Percentiles rank a stretch among this genome's conserved stretches.
These are phyloP conservation scores for Papilio gigon DNA, from an alignment of 2,888 invertebrate species.

Conservation along the genomic window DNA sequence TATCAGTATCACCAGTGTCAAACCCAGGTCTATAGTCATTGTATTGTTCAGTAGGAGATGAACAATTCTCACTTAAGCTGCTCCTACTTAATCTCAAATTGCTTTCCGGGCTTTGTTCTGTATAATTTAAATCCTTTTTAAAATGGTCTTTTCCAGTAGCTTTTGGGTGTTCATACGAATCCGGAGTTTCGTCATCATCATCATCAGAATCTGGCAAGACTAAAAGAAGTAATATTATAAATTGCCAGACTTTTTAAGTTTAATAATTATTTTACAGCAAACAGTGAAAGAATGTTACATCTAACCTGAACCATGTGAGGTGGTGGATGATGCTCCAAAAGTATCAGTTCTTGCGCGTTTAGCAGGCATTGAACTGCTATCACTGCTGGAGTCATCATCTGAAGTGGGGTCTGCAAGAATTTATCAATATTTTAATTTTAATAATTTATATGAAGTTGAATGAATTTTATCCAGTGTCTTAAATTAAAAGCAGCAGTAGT, in stretches of 20 bases:
- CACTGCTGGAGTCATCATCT: constrained; percentile 73
- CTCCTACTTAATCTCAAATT: constrained; percentile 65
- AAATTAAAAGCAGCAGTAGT: too few relatives aligned
- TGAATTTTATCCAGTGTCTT: too few relatives aligned
- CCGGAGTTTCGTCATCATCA: constrained; percentile 68
- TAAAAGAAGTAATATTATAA: constrained; percentile 43
- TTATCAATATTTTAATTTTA: too few relatives aligned
- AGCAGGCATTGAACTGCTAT: constrained; percentile 61
- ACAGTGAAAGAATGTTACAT: constrained; percentile 2
- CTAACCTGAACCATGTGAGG: constrained; percentile 73
- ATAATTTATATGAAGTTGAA: too few relatives aligned
- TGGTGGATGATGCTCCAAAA: constrained; percentile 73
- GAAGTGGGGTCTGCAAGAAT: constrained; percentile 57
- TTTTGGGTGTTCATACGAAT: constrained; percentile 52
- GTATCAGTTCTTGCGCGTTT: constrained; percentile 69
- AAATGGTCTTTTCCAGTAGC: constrained; percentile 50
- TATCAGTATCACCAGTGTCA: constrained; percentile 60
- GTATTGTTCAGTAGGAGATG: constrained; percentile 70
- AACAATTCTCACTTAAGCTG: constrained; percentile 75
- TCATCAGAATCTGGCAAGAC: constrained; percentile 72
- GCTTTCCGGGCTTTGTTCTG: constrained; percentile 57
- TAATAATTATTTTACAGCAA: not conserved
- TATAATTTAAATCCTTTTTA: constrained; percentile 53
- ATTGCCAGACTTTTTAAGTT: not conserved
- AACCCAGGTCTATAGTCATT: constrained; percentile 65